Percentiles rank a stretch among this genome's conserved stretches.
Evolutionary conservation across 1,140 invertebrate species (phyloP).

Genomic region (Hycleus cichorii): DNA sequence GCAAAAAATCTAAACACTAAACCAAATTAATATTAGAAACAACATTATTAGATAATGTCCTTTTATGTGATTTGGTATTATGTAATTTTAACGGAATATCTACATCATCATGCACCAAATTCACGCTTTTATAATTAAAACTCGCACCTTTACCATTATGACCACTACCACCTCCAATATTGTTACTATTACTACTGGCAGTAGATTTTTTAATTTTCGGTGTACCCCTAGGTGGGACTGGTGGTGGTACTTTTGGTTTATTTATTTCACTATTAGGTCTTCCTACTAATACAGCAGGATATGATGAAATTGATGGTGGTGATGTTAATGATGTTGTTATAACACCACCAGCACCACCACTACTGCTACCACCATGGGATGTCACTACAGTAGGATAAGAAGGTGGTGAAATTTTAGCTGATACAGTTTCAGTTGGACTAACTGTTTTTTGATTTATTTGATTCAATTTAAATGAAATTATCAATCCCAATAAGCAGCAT

Average conservation of each 20-base stretch:
- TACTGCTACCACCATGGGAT: conserved; percentile 6
- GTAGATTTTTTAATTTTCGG: conserved; percentile 48
- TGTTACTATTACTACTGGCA: too few relatives aligned
- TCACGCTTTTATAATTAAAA: conserved; percentile 3
- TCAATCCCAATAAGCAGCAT: conserved; percentile 19
- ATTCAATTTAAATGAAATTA: neutral
- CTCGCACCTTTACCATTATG: conserved; percentile 37
- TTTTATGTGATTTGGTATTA: too few relatives aligned
- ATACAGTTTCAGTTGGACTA: conserved; percentile 25
- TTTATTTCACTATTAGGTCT: conserved; percentile 39
- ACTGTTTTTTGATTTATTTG: conserved; percentile 9
- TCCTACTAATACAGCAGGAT: conserved; percentile 45
- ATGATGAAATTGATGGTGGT: conserved; percentile 45
- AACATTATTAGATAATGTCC: too few relatives aligned
- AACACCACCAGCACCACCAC: too few relatives aligned
- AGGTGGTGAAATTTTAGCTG: conserved; percentile 28
- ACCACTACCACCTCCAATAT: conserved; percentile 28
- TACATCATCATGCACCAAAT: conserved; percentile 7
- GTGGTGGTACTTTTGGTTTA: conserved; percentile 66
- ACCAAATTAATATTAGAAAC: too few relatives aligned
- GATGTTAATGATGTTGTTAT: conserved; percentile 48
- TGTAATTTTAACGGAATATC: conserved; percentile 1
- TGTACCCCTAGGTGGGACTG: conserved; percentile 74
- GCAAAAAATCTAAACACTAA: neutral
- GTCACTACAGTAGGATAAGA: conserved; percentile 41